A percentile compares a stretch with the other conserved stretches of the same genome.
Evolutionary conservation across 1,140 invertebrate genomes (phyloP).

Genomic region (Homalodisca vitripennis): DNA sequence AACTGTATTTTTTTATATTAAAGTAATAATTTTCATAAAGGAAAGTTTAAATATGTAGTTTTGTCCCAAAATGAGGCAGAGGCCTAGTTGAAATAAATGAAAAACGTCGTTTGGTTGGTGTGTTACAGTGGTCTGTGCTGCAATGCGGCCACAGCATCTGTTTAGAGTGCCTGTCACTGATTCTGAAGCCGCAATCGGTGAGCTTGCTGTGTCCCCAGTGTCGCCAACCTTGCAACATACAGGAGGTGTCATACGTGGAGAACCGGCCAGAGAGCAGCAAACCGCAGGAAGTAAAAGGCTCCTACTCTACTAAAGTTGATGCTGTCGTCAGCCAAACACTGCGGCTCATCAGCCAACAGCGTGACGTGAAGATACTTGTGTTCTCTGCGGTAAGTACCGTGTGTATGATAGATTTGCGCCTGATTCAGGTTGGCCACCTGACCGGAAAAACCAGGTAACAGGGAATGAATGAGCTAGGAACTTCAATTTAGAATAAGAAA

Average conservation of each 20-base stretch:
- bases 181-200: constrained; percentile 30
- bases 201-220: constrained; percentile 63
- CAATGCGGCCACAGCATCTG: constrained; percentile 70
- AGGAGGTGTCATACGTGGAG: constrained; percentile 62
- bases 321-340: constrained; percentile 62
- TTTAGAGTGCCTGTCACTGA: constrained; percentile 57
- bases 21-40: too few species aligned
- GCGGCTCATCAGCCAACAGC: constrained; percentile 55
- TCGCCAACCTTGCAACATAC: constrained; percentile 53
- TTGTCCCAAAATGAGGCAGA: too few species aligned
- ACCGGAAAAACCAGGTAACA: too few species aligned
- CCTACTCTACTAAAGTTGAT: constrained; percentile 71
- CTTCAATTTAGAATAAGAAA: too few species aligned
- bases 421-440: too few species aligned
- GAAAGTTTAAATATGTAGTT: too few species aligned
- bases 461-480: too few species aligned
- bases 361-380: constrained; percentile 65
- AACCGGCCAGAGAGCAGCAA: constrained; percentile 42
- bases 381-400: constrained; percentile 68
- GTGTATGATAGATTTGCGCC: too few species aligned
- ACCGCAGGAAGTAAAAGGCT: constrained; percentile 55
- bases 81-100: too few species aligned
- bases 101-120: too few species aligned
- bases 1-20: too few species aligned
- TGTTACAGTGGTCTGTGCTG: constrained; percentile 62